Evolutionary conservation across 2,888 invertebrate species (phyloP).

Genomic region (Carabus problematicus): DNA sequence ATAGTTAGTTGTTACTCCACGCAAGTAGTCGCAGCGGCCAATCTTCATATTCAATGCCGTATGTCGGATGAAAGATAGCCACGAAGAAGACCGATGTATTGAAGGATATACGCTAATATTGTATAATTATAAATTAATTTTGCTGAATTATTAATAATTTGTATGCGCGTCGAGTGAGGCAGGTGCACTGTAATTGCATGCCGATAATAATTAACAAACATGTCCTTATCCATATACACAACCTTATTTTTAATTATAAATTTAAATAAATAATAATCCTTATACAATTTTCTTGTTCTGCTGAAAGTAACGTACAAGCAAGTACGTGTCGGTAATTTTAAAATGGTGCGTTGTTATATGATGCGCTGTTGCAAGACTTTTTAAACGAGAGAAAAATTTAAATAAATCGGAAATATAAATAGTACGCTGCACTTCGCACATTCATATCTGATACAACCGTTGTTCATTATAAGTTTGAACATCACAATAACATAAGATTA

Average conservation of each 20-base stretch:
- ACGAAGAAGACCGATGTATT: neutral
- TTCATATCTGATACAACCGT: no score
- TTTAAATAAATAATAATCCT: constrained; percentile 11
- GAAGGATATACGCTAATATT: constrained; percentile 5
- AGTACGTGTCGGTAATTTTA: no score
- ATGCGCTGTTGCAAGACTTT: no score
- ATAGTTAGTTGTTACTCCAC: neutral
- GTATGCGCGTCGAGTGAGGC: constrained; percentile 10
- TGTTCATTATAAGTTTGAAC: no score
- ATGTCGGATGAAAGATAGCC: neutral
- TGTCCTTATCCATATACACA: constrained; percentile 22
- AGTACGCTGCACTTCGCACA: no score
- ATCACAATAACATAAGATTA: no score
- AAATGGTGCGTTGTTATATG: no score
- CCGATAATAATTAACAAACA: constrained; percentile 25
- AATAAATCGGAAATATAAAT: no score
- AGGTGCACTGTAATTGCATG: constrained; percentile 22
- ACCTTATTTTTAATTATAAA: constrained; percentile 21
- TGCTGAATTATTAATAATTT: constrained; percentile 18
- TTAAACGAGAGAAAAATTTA: no score
- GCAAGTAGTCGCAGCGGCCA: neutral
- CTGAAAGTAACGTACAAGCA: neutral
- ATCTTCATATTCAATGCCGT: constrained; percentile 6
- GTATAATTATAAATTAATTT: neutral
- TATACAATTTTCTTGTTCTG: constrained; percentile 12